phyloP scores from a whole-genome alignment of 2,113 vertebrate species.

The Pseudorectes ferrugineus region DNA sequence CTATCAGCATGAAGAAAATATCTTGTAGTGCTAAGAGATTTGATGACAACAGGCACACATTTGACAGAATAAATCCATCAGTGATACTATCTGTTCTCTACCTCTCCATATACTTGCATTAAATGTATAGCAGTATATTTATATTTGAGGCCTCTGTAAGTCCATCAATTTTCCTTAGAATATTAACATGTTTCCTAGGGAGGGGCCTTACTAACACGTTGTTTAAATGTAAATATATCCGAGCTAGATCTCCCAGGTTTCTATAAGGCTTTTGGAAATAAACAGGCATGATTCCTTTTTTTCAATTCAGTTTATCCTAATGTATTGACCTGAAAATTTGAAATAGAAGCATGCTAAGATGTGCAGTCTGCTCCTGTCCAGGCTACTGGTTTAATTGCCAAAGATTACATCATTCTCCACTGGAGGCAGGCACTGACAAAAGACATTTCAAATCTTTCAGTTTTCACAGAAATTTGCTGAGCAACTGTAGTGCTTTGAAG shows the following conservation, averaged over 20 bases:
- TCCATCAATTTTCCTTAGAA: neutral
- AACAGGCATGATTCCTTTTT: neutral
- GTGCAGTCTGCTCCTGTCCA: neutral
- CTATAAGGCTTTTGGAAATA: neutral
- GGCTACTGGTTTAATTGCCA: neutral
- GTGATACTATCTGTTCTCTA: neutral
- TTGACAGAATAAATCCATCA: neutral
- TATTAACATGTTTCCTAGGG: neutral
- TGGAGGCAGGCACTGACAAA: neutral
- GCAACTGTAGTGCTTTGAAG: neutral
- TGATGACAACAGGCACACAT: neutral
- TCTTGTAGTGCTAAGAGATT: neutral
- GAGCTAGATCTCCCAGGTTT: neutral
- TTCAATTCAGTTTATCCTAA: neutral
- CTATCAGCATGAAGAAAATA: neutral
- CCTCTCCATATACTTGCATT: neutral
- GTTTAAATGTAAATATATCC: neutral
- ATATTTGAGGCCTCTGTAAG: neutral
- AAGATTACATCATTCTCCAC: neutral
- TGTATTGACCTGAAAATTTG: neutral
- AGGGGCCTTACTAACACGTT: neutral
- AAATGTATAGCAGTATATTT: neutral
- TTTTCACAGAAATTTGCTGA: neutral
- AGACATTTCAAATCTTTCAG: neutral
- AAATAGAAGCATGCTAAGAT: neutral